Evolutionary conservation across 2,797 vertebrate species (phyloP).

Genomic region (Steatocranus sp.): DNA sequence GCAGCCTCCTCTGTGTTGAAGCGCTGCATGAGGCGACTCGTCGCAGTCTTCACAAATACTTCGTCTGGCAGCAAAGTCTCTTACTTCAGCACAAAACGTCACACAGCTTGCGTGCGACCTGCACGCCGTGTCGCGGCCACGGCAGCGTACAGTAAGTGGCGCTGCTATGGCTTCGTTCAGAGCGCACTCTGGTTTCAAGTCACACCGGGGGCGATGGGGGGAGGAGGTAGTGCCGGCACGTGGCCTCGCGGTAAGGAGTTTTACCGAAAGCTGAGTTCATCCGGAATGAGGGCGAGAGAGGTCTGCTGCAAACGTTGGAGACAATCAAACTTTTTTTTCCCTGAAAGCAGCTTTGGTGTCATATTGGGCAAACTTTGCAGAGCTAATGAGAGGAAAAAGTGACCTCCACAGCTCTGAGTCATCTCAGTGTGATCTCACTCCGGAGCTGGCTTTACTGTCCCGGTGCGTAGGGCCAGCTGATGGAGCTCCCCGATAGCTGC

Average conservation of each 20-base stretch:
- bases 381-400: not conserved
- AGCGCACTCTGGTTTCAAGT: conserved; percentile 47
- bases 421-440: conserved; percentile 30
- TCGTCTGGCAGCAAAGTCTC: conserved; percentile 26
- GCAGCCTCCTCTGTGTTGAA: not conserved
- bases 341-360: conserved; percentile 30
- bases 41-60: conserved; percentile 17
- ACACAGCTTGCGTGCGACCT: not conserved
- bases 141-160: not conserved
- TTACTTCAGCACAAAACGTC: not conserved
- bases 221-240: conserved; percentile 69
- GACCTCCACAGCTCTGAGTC: conserved; percentile 10
- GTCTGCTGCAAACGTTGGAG: conserved; percentile 21
- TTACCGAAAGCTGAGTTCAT: conserved; percentile 28
- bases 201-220: conserved; percentile 43
- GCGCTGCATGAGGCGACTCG: not conserved
- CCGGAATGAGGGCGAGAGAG: conserved; percentile 36
- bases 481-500: conserved; percentile 95
- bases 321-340: conserved; percentile 5
- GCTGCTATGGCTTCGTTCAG: conserved; percentile 27
- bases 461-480: conserved; percentile 91
- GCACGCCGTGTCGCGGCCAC: not conserved
- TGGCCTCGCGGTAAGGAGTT: conserved; percentile 45
- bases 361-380: not conserved
- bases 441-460: conserved; percentile 72